These are phyloP conservation scores for Anastrepha ludens DNA, from an alignment of 1,140 invertebrate genomes.

Conservation along the genomic window DNA sequence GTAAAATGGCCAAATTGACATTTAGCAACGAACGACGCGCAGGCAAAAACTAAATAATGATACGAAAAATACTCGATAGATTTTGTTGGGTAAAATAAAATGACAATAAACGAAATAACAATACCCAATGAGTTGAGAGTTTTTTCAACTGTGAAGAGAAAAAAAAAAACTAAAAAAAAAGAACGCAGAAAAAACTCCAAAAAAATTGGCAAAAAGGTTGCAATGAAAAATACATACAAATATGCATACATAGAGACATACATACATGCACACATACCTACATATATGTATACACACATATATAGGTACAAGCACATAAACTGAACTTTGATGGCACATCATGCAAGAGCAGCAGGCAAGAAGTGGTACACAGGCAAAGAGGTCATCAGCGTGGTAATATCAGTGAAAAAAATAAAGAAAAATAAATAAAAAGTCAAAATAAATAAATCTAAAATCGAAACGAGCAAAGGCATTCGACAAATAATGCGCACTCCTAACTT, in stretches of 20 bases:
- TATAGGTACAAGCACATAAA: background rate
- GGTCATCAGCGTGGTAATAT: conserved; percentile 51
- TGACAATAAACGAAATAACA: conserved; percentile 42
- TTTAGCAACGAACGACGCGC: conserved; percentile 31
- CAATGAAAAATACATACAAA: background rate
- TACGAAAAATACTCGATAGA: conserved; percentile 24
- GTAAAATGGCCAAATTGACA: conserved; percentile 50
- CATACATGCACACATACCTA: background rate
- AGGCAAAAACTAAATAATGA: conserved; percentile 32
- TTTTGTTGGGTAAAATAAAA: conserved; percentile 41
- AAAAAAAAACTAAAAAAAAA: background rate
- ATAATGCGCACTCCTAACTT: conserved; percentile 39
- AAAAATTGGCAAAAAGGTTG: background rate
- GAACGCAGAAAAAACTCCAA: background rate
- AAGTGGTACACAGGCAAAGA: conserved; percentile 2
- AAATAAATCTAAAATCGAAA: background rate
- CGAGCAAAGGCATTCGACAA: conserved; percentile 1
- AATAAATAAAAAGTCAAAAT: background rate
- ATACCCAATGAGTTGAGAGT: background rate
- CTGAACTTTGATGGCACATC: conserved; percentile 20
- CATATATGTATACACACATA: background rate
- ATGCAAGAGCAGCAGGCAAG: conserved; percentile 5
- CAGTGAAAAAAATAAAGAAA: background rate
- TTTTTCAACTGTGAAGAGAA: background rate
- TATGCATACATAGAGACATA: background rate